A percentile compares a stretch with the other conserved stretches of the same genome.
Conservation (phyloP, 1,140 invertebrate species). For the Latrodectus geometricus region DNA sequence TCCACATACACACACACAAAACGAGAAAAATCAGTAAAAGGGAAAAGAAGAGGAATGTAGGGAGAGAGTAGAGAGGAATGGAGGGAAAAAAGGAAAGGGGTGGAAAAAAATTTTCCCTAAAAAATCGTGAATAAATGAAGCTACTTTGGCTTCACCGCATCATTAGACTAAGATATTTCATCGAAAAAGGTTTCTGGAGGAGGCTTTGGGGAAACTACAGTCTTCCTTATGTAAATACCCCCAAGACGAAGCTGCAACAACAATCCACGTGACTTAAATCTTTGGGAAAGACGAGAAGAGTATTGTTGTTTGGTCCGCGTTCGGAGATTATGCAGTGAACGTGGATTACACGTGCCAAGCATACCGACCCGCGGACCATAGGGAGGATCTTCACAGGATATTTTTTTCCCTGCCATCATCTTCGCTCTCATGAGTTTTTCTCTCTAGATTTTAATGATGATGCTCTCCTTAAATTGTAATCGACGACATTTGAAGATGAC, state of each 20-base stretch:
- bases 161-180: conserved; percentile 61
- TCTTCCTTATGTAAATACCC: conserved; percentile 62
- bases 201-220: conserved; percentile 41
- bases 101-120: conserved; percentile 1
- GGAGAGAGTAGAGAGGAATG: conserved; percentile 4
- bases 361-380: conserved; percentile 47
- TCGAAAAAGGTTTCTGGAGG: conserved; percentile 49
- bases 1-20: conserved; percentile 7
- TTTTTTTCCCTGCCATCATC: conserved; percentile 15
- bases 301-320: conserved; percentile 37
- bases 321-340: conserved; percentile 56
- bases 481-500: not conserved
- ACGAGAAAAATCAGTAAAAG: conserved; percentile 54
- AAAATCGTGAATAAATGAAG: conserved; percentile 62
- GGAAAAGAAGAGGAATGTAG: conserved; percentile 1
- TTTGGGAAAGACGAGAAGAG: conserved; percentile 30
- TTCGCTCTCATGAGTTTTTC: conserved; percentile 11
- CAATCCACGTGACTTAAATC: conserved; percentile 55
- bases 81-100: not conserved
- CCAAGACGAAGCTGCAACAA: conserved; percentile 41
- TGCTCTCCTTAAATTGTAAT: conserved; percentile 40
- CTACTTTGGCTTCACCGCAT: conserved; percentile 55
- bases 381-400: conserved; percentile 13
- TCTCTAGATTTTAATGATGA: conserved; percentile 42
- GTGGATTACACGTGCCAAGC: conserved; percentile 55